phyloP scores from a whole-genome alignment of 2,797 vertebrate species.

The Cirrhinus molitorella region DNA sequence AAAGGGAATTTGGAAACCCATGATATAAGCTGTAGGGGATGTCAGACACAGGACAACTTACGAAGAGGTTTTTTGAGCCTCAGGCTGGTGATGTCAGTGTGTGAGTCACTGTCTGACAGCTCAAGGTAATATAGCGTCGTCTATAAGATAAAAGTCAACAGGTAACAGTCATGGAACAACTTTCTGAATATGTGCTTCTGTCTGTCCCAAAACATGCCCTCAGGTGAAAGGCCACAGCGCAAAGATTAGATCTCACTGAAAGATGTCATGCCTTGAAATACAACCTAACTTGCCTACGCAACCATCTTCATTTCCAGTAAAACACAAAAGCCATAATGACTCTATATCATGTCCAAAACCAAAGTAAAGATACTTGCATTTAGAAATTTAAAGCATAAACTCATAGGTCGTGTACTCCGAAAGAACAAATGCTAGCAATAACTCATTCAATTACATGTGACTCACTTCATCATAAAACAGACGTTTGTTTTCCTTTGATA shows the following conservation, averaged over 20 bases:
- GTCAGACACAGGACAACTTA: background rate
- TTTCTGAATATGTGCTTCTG: conserved; percentile 8
- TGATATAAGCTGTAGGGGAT: background rate
- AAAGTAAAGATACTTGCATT: background rate
- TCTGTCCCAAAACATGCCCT: conserved; percentile 12
- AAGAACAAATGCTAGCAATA: background rate
- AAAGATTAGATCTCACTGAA: conserved; percentile 34
- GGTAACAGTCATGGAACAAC: conserved; percentile 49
- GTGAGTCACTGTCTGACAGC: conserved; percentile 59
- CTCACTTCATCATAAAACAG: background rate
- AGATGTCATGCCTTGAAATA: background rate
- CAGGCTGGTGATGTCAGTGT: conserved; percentile 18
- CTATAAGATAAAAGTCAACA: conserved; percentile 47
- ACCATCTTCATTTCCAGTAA: background rate
- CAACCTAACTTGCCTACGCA: background rate
- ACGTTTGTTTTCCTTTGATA: background rate
- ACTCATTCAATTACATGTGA: background rate
- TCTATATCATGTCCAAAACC: background rate
- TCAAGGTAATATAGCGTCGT: conserved; percentile 1
- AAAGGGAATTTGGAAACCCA: background rate
- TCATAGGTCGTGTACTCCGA: background rate
- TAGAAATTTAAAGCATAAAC: background rate
- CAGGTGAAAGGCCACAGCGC: background rate
- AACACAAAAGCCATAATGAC: background rate
- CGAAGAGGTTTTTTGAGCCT: conserved; percentile 21